Evolutionary conservation across 2,888 invertebrate species (phyloP), one percentile per base, ranked within the genome.

Genomic region (Cloeon dipterum): DNA sequence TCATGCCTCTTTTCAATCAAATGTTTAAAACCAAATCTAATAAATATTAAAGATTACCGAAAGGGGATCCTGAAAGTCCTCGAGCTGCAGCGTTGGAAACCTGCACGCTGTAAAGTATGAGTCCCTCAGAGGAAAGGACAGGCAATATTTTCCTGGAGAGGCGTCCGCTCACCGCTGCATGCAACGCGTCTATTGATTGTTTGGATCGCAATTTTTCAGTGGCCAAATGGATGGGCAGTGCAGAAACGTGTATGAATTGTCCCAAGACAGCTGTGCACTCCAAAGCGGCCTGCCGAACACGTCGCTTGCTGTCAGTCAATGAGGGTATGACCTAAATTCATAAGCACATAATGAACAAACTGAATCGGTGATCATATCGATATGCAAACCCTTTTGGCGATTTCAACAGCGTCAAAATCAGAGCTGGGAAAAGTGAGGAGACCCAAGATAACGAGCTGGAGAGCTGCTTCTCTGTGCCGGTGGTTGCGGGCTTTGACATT

Each of bases 211-310:
- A 32, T 18, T 20, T 29, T 25, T 20, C 36, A n/a, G 34, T 23
- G n/a, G 37, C 40, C 37, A 36, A 18, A 29, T 34, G 36, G 34
- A 63, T 51, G 43, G 83, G 54, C 48, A 71, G 55, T 1, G 71
- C 67, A 1, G 64, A 60, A 20, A 63, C 59, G 1, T 70, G 68
- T 44, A 71, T 61, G 38, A 77, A 67, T 55, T 81, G 78, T 3
- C 77, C 77, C 29, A 85, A 55, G 18, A 76, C 72, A 1, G 85
- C 77, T 34, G 83, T 57, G 21, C 77, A 72, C 52, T 86, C 85
- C 37, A 86, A 65, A 39, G 67, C 77, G 42, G 68, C 86, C 58
- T 68, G 86, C 48, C 68, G 70, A 42, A 74, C 88, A 47, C 69
- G 70, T 52, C 72, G 68, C 47, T 74, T 82, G 45, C 66, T 70